These are phyloP conservation scores for Hippocampus kuda DNA, from an alignment of 2,797 vertebrate genomes.

Conservation along the genomic window DNA sequence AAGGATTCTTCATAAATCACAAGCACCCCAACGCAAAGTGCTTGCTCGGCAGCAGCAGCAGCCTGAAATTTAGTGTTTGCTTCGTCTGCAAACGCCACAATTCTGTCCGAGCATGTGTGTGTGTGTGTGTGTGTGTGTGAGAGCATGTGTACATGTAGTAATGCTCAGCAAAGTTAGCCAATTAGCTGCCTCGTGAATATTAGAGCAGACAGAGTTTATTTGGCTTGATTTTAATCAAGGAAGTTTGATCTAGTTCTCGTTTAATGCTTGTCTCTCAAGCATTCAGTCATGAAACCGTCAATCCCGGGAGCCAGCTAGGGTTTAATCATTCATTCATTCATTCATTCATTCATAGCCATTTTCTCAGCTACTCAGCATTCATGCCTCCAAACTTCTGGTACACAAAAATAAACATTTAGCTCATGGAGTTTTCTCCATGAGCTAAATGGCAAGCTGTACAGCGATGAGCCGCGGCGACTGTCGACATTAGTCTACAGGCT, in stretches of 20 bases:
- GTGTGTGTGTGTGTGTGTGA: background rate
- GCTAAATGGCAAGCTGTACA: too few relatives aligned
- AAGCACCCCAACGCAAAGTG: constrained; percentile 51
- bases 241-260: too few relatives aligned
- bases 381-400: background rate
- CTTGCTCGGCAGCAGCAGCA: constrained; percentile 60
- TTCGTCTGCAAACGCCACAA: constrained; percentile 13
- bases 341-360: background rate
- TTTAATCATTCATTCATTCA: background rate
- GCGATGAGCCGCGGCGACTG: too few relatives aligned
- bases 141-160: background rate
- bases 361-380: background rate
- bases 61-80: constrained; percentile 59
- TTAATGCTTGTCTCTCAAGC: too few relatives aligned
- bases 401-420: too few relatives aligned
- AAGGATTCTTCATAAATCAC: constrained; percentile 68
- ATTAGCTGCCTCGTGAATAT: background rate
- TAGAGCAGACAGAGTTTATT: background rate
- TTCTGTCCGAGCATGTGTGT: too few relatives aligned
- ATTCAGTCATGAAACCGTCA: background rate
- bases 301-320: too few relatives aligned
- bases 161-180: background rate
- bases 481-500: too few relatives aligned
- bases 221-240: background rate
- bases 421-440: too few relatives aligned